Conservation (phyloP, 1,140 invertebrate genomes). For the Lordiphosa collinella region DNA sequence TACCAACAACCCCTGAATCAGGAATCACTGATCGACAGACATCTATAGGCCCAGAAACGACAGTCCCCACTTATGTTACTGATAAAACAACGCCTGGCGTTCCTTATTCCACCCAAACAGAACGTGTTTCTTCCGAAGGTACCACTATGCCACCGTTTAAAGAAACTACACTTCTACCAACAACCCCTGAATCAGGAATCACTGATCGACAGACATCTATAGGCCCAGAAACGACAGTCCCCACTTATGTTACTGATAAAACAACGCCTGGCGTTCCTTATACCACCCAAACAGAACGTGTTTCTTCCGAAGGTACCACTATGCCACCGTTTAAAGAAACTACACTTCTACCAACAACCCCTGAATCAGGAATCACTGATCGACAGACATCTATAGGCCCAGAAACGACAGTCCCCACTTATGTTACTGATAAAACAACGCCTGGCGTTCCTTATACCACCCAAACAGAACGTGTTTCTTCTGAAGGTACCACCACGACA, state of each 20-base stretch:
- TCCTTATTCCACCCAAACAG: no score
- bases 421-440: background rate
- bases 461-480: background rate
- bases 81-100: no score
- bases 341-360: no score
- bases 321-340: background rate
- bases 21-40: no score
- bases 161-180: background rate
- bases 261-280: background rate
- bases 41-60: no score
- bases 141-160: background rate
- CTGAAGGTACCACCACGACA: background rate
- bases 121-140: background rate
- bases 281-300: background rate
- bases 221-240: background rate
- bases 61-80: no score
- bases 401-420: background rate
- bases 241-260: background rate
- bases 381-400: background rate
- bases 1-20: no score
- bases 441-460: background rate
- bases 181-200: background rate
- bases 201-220: background rate
- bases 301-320: background rate
- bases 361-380: no score